phyloP scores from a whole-genome alignment of 2,113 vertebrate genomes.

The Cephalopterus ornatus region DNA sequence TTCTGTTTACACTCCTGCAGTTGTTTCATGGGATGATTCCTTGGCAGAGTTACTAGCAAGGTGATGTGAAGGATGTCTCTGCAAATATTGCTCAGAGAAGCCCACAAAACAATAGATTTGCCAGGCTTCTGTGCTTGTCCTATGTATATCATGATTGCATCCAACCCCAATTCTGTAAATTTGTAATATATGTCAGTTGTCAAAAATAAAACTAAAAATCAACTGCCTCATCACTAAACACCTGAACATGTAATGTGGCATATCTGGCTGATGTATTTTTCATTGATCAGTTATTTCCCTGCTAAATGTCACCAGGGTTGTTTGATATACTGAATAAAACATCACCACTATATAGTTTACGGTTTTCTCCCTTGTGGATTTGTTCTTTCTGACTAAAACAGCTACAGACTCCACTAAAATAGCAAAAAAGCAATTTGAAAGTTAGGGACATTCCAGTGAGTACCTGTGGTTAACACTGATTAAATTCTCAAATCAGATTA shows the following conservation, averaged over 20 bases:
- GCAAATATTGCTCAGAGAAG: neutral
- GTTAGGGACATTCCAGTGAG: neutral
- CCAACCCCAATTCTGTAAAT: no score
- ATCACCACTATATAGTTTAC: neutral
- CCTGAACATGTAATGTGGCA: neutral
- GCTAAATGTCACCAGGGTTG: neutral
- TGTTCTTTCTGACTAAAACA: neutral
- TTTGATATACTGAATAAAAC: neutral
- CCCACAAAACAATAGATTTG: neutral
- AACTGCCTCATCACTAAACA: neutral
- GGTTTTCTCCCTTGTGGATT: conserved; percentile 14
- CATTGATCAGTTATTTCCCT: neutral
- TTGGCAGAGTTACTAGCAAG: neutral
- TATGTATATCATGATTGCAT: neutral
- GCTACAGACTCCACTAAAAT: neutral
- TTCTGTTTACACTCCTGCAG: neutral
- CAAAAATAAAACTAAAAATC: neutral
- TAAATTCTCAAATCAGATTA: conserved; percentile 2
- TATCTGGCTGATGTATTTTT: neutral
- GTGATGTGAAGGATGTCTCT: neutral
- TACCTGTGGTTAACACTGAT: neutral
- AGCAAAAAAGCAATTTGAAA: conserved; percentile 23
- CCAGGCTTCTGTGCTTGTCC: neutral
- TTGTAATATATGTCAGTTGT: rapidly evolving
- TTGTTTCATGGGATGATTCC: neutral